phyloP scores from a whole-genome alignment of 2,888 invertebrate genomes.

The Philereme transversata region DNA sequence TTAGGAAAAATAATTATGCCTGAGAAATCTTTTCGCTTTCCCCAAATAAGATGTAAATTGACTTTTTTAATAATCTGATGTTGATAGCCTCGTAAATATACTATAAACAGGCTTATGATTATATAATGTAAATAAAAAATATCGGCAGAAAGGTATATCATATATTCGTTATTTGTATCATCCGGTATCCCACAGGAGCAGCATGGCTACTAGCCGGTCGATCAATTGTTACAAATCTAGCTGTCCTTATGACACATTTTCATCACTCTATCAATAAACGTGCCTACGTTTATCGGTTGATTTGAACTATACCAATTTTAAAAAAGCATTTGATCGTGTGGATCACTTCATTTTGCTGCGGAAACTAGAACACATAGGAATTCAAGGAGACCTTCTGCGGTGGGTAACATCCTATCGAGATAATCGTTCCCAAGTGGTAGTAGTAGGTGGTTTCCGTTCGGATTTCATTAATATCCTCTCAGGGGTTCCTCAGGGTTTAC shows the following conservation, averaged over 20 bases:
- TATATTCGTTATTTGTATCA: not conserved
- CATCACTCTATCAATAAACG: too few relatives aligned
- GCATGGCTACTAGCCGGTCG: not conserved
- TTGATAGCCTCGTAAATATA: not conserved
- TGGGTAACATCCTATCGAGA: constrained; percentile 28
- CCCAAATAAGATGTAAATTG: constrained; percentile 20
- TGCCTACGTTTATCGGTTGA: too few relatives aligned
- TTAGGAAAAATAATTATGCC: constrained; percentile 11
- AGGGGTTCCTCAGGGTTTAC: constrained; percentile 40
- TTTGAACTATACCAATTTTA: constrained; percentile 30
- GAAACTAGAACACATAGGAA: constrained; percentile 22
- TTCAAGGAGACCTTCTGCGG: constrained; percentile 26
- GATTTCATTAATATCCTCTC: constrained; percentile 27
- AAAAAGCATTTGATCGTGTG: constrained; percentile 33
- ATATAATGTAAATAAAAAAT: too few relatives aligned
- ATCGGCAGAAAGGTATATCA: too few relatives aligned
- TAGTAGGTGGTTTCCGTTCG: constrained; percentile 26
- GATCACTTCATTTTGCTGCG: constrained; percentile 28
- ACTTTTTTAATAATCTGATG: constrained; percentile 4
- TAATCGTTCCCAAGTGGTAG: constrained; percentile 27
- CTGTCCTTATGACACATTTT: too few relatives aligned
- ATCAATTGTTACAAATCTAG: too few relatives aligned
- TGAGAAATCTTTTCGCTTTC: constrained; percentile 3
- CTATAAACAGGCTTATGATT: too few relatives aligned
- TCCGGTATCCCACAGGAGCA: not conserved